Conservation (phyloP, 1,140 invertebrate species). For the Chironomus tepperi region DNA sequence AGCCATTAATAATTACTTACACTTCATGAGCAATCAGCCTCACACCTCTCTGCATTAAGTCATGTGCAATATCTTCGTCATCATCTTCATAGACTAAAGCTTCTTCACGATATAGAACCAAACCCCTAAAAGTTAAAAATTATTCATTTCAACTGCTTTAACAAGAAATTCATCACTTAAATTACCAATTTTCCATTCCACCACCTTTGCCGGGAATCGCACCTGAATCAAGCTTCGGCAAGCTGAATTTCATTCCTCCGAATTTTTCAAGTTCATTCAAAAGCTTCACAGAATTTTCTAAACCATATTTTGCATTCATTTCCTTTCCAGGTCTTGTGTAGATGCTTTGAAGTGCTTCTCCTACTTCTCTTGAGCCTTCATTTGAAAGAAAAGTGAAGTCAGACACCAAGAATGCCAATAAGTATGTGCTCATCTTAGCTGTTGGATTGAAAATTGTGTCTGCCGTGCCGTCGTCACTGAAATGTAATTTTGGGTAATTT, state of each 20-base stretch:
- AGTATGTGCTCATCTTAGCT: constrained; percentile 64
- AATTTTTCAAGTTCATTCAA: constrained; percentile 10
- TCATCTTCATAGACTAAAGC: background rate
- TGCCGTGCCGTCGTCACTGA: constrained; percentile 25
- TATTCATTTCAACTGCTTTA: background rate
- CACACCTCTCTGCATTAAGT: background rate
- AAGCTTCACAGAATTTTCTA: background rate
- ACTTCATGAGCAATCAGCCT: background rate
- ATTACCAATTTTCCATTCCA: constrained; percentile 23
- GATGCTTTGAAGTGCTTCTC: background rate
- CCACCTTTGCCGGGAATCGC: constrained; percentile 9
- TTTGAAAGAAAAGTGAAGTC: background rate
- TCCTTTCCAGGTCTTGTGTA: background rate
- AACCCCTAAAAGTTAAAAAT: background rate
- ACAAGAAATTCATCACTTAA: background rate
- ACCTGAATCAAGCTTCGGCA: constrained; percentile 16
- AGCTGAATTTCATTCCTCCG: background rate
- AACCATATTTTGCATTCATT: background rate
- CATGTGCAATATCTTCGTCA: background rate
- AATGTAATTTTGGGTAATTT: background rate
- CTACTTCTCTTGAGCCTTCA: background rate
- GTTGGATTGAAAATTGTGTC: constrained; percentile 44
- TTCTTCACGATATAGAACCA: background rate
- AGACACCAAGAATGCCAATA: constrained; percentile 65
- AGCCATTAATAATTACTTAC: background rate